Base-by-base conservation (phyloP, 2,888 invertebrate genomes). In the Lasioglossum vierecki region DNA sequence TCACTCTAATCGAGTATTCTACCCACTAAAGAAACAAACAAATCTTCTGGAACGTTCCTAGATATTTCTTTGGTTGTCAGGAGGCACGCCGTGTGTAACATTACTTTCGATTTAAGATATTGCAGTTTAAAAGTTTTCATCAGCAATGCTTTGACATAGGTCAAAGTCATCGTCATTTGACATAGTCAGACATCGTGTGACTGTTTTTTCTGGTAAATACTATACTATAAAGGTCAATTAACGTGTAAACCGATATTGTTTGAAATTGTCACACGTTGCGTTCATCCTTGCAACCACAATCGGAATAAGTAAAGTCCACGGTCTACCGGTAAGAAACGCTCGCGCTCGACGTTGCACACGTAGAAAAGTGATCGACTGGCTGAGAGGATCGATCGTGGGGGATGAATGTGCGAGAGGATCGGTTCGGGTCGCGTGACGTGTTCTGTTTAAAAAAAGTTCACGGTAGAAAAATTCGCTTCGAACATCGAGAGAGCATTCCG, bases 321-420 rank as follows among this genome's bases (percentile, higher is more conserved):
- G 26, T 60, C 60, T 26, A 60, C 13, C 60, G 26, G 13, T 26
- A 66, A 79, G 46, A 46, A 49, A 57, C 68, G 53, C 15, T 63
- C 73, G 79, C 77, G 57, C 76, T 77, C 70, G 44, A 82, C 79
- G 71, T 75, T 63, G 30, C 30, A 63, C 35, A 49, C 70, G 78
- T 82, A 85, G 77, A 89, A 83, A 88, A 81, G 63, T n/a, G n/a
- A 57, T 57, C 9, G 9, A 1, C 57, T n/a, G n/a, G 9, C 57
- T 11, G 57, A n/a, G n/a, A n/a, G n/a, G 57, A n/a, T 57, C n/a
- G 57, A 57, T n/a, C 8, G 4, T 11, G 57, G 4, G 22, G 57
- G n/a, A n/a, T 4, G n/a, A 57, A n/a, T 1, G n/a, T 11, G 57
- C 11, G 4, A 9, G n/a, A 57, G 57, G n/a, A 11, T 22, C 53